Evolutionary conservation across 2,888 invertebrate genomes (phyloP).

Genomic region (Zygogramma bicolorata): DNA sequence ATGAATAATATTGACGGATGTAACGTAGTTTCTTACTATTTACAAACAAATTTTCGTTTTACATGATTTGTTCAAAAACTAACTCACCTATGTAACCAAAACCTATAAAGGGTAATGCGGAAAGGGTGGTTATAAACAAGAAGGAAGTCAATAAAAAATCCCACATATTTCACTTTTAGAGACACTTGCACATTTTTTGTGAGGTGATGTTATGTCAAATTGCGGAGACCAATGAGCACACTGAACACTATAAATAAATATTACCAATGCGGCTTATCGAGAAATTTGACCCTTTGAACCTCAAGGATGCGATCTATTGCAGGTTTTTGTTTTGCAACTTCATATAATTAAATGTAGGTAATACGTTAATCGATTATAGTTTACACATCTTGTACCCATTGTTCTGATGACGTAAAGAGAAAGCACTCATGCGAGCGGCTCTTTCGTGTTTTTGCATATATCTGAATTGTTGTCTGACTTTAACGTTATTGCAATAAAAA

Average conservation of each 20-base stretch:
- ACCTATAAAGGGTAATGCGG: constrained; percentile 52
- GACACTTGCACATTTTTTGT: constrained; percentile 22
- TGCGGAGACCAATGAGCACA: constrained; percentile 26
- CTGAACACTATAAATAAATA: constrained; percentile 43
- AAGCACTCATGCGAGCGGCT: neutral
- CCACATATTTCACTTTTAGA: constrained; percentile 48
- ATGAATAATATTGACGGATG: too few relatives aligned
- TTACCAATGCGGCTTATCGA: constrained; percentile 35
- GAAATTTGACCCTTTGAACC: constrained; percentile 34
- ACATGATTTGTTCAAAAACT: too few relatives aligned
- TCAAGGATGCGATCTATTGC: constrained; percentile 29
- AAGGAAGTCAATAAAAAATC: constrained; percentile 54
- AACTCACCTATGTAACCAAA: constrained; percentile 57
- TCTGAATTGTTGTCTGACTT: too few relatives aligned
- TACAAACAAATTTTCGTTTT: too few relatives aligned
- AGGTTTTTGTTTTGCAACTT: constrained; percentile 19
- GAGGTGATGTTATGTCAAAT: constrained; percentile 18
- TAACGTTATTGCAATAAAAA: too few relatives aligned
- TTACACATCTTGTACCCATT: neutral
- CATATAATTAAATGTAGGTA: neutral
- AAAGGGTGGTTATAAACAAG: constrained; percentile 53
- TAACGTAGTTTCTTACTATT: too few relatives aligned
- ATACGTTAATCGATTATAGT: neutral
- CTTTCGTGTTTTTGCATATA: too few relatives aligned
- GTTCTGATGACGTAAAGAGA: neutral